Base-by-base conservation (phyloP, 2,888 invertebrate species). In the Apodemia zela region DNA sequence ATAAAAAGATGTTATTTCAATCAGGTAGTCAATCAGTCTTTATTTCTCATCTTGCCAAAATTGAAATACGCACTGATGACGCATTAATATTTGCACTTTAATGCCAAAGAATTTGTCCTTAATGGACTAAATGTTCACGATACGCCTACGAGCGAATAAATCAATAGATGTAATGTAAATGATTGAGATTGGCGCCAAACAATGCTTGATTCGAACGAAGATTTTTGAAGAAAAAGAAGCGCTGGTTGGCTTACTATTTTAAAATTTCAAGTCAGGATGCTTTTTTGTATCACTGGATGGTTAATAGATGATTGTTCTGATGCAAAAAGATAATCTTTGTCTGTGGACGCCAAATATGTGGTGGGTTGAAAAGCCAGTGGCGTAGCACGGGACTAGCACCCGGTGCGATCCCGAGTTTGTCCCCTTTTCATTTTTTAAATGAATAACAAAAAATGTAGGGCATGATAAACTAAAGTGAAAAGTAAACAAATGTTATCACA, bases 31-130 rank as follows among this genome's bases (percentile, higher is more conserved):
- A 15, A 47, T 47, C 45, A 47, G 7, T 47, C 8, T 54, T 21
- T 4, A 13, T 51, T 10, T 54, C 15, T 51, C 10, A 21, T 51
- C 11, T 51, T 51, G 21, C 21, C 21, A 21, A 54, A 21, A 25
- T 54, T 3, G 25, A 54, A 15, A 54, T 25, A 54, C 51, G 15
- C 15, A 25, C 25, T 13, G 51, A 17, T 17, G 45, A 47, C 45
- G 45, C 15, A 4, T 17, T 47, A 17, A 6, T 54, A 54, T 54
- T 11, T 25, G 21, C 17, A 15, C 10, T 54, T 54, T 18, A 54
- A 54, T 25, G 51, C 51, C 51, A 54, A 54, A 54, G 15, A 51
- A 18, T 51, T 47, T 47, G 45, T 47, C 45, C 45, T 47, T 47
- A 47, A 47, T 17, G 45, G 45, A 47, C 45, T 47, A 47, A 47